Conservation (phyloP, 2,888 invertebrate species). For the Xestia xanthographa region DNA sequence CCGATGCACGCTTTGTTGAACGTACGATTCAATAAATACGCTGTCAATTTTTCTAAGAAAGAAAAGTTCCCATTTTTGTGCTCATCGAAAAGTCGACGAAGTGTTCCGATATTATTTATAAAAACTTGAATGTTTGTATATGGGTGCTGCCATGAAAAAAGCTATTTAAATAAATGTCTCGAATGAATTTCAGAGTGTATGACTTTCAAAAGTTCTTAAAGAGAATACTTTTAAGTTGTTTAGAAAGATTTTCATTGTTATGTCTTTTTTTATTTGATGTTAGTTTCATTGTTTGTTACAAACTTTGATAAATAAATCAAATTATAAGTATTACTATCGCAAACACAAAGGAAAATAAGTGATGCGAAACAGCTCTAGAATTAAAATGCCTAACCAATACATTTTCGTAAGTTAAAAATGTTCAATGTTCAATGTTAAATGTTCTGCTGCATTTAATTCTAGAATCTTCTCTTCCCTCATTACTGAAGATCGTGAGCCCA, state of each 20-base stretch:
- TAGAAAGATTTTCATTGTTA: not conserved
- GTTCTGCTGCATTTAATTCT: not conserved
- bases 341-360: not conserved
- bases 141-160: constrained; percentile 19
- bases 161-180: constrained; percentile 9
- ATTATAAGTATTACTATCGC: not conserved
- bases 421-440: too few relatives aligned
- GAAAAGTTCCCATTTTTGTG: constrained; percentile 43
- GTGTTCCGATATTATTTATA: constrained; percentile 42
- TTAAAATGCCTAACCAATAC: not conserved
- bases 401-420: not conserved
- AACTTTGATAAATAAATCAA: not conserved
- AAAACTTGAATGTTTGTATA: constrained; percentile 44
- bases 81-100: constrained; percentile 39
- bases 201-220: not conserved
- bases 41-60: constrained; percentile 52
- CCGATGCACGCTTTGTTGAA: constrained; percentile 47
- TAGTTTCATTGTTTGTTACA: not conserved
- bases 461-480: not conserved
- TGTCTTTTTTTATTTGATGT: not conserved
- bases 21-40: constrained; percentile 44
- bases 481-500: not conserved
- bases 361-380: not conserved
- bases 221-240: not conserved
- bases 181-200: not conserved